These are phyloP conservation scores for Barbus barbus DNA, from an alignment of 2,113 vertebrate species.

Conservation along the genomic window DNA sequence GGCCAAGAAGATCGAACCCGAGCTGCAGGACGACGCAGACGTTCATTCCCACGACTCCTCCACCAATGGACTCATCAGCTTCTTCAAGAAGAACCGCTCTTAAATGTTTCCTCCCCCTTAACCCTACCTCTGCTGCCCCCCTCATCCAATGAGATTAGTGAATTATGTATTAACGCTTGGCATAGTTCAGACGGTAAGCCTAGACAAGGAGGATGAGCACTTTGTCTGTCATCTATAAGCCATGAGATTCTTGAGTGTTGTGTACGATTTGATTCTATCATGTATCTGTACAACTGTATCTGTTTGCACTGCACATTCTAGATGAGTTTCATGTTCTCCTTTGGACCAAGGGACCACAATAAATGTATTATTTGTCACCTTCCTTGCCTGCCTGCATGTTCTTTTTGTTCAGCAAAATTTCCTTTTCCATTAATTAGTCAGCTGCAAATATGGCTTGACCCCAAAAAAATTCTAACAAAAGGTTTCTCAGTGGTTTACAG, in stretches of 20 bases:
- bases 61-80: conserved; percentile 93
- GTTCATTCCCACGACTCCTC: conserved; percentile 90
- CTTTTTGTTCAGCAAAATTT: background rate
- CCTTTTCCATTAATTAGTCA: too few relatives aligned
- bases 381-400: background rate
- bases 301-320: conserved; percentile 34
- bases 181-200: conserved; percentile 34
- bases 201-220: conserved; percentile 54
- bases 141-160: conserved; percentile 40
- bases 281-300: conserved; percentile 38
- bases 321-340: conserved; percentile 8
- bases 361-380: conserved; percentile 63
- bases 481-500: too few relatives aligned
- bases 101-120: conserved; percentile 40
- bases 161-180: conserved; percentile 33
- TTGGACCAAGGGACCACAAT: conserved; percentile 58
- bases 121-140: background rate
- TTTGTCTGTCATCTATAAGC: conserved; percentile 58
- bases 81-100: conserved; percentile 90
- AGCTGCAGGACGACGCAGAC: conserved; percentile 78
- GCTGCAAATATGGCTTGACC: too few relatives aligned
- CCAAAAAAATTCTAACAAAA: too few relatives aligned
- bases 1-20: conserved; percentile 95
- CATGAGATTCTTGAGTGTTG: conserved; percentile 43
- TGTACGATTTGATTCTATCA: conserved; percentile 49